Evolutionary conservation across 2,888 invertebrate species (phyloP).

Genomic region (Nomada ferruginata): DNA sequence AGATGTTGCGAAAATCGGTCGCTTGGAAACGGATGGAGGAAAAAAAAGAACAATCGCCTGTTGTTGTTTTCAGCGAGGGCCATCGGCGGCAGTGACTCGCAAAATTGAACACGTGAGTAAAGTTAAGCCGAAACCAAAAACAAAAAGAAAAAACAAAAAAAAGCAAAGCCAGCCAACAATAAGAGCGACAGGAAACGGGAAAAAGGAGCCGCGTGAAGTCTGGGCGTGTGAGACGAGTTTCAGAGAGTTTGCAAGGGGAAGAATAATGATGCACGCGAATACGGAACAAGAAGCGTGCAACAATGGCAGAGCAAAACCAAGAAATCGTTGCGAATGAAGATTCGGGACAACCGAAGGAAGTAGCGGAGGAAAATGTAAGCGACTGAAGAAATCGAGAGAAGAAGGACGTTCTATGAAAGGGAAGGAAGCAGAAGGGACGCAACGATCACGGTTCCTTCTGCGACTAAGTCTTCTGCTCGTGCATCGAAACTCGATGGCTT

Average conservation of each 20-base stretch:
- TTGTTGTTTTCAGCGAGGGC: slow-evolving; percentile 82
- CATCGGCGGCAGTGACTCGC: slow-evolving; percentile 80
- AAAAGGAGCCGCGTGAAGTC: slow-evolving; percentile 17
- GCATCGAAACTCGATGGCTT: slow-evolving; percentile 7
- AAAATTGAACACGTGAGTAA: slow-evolving; percentile 75
- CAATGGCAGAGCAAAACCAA: neutral
- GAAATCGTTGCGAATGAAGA: neutral
- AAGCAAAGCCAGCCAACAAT: slow-evolving; percentile 28
- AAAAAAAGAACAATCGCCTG: slow-evolving; percentile 62
- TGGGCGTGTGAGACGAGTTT: neutral
- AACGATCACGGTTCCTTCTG: slow-evolving; percentile 33
- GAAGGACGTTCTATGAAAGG: neutral
- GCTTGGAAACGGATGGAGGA: slow-evolving; percentile 28
- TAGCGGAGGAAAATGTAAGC: neutral
- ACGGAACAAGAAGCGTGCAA: neutral
- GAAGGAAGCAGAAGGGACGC: slow-evolving; percentile 16
- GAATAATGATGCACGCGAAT: neutral
- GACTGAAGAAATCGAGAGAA: neutral
- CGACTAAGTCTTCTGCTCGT: slow-evolving; percentile 26
- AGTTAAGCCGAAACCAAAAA: slow-evolving; percentile 36
- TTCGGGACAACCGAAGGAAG: neutral
- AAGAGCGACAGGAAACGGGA: slow-evolving; percentile 3
- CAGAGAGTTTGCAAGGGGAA: neutral
- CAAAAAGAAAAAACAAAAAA: slow-evolving; percentile 9
- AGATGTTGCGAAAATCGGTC: slow-evolving; percentile 25